Conservation (phyloP, 2,113 vertebrate species). For the Nettapus auritus region DNA sequence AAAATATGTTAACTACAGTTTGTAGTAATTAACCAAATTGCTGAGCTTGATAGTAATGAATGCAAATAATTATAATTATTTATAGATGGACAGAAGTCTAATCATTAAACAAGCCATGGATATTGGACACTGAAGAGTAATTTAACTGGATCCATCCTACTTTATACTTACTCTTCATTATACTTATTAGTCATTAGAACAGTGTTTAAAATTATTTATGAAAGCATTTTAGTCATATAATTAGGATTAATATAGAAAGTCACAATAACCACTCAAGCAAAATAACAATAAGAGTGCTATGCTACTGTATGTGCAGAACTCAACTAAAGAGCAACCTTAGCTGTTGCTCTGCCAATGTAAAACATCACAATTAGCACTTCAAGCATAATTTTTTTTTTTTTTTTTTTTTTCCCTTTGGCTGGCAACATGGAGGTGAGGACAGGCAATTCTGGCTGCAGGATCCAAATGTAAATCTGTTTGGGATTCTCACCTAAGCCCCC, state of each 20-base stretch:
- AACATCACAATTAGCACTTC: not conserved
- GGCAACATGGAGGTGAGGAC: not conserved
- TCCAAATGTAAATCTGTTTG: not conserved
- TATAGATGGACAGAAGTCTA: conserved; percentile 59
- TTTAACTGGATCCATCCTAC: not conserved
- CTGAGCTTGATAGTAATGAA: conserved; percentile 55
- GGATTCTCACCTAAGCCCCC: not conserved
- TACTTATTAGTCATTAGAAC: not conserved
- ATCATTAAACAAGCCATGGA: conserved; percentile 32
- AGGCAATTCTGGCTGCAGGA: not conserved
- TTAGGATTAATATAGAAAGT: conserved; percentile 44
- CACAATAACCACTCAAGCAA: not conserved
- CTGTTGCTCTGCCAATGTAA: not conserved
- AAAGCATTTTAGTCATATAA: conserved; percentile 38
- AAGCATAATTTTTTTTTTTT: not conserved
- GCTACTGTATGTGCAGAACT: not conserved
- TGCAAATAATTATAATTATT: conserved; percentile 73
- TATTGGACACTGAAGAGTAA: conserved; percentile 35
- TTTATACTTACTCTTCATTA: conserved; percentile 25
- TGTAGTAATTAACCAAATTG: conserved; percentile 64
- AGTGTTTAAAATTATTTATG: conserved; percentile 40
- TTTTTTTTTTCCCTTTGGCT: not conserved
- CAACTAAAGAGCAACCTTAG: not conserved
- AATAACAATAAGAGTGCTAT: not conserved
- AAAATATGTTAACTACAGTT: conserved; percentile 57